These are phyloP conservation scores for Lasiurus cinereus DNA, from an alignment of 2,113 vertebrate species.

Conservation along the genomic window DNA sequence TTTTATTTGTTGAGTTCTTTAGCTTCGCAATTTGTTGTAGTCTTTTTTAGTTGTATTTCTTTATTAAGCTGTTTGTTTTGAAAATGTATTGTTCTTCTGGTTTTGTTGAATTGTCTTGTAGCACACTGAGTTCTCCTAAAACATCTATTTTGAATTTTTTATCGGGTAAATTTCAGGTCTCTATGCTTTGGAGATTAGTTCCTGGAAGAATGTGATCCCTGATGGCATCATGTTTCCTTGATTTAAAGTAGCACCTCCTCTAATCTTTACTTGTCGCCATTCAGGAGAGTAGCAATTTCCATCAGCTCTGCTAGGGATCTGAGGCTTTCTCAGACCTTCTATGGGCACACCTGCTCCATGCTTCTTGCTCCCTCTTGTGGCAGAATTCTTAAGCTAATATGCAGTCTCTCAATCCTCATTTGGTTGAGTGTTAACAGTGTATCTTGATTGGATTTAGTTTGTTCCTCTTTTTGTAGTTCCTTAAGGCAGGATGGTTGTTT, in stretches of 20 bases:
- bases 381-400: background rate
- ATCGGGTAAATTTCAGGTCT: background rate
- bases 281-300: background rate
- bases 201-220: background rate
- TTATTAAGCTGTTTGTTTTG: background rate
- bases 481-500: too few species aligned
- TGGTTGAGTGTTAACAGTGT: background rate
- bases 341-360: background rate
- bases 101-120: background rate
- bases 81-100: background rate
- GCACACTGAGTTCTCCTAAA: background rate
- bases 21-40: background rate
- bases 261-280: background rate
- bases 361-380: slow-evolving; percentile 40
- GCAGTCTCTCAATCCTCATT: background rate
- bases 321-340: background rate
- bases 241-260: background rate
- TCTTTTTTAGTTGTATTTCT: background rate
- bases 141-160: background rate
- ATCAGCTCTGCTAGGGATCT: background rate
- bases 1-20: background rate
- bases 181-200: background rate
- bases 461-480: too few species aligned
- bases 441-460: too few species aligned
- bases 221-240: background rate